phyloP scores from a whole-genome alignment of 2,113 vertebrate genomes.

The Carassius auratus region DNA sequence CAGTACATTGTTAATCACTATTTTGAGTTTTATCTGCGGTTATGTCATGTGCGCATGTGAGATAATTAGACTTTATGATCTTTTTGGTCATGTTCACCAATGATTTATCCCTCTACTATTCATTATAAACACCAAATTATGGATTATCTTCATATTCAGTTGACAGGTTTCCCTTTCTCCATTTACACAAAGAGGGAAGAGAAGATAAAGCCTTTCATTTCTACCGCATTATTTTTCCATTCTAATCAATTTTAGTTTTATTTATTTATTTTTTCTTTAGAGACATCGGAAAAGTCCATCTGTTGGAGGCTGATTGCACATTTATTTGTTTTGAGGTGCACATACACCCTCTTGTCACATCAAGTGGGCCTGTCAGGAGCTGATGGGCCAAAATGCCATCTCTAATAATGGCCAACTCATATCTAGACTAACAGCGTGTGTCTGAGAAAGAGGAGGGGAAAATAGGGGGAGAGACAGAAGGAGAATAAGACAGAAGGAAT shows the following conservation, averaged over 20 bases:
- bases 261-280: not conserved
- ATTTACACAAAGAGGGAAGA: not conserved
- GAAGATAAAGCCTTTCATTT: not conserved
- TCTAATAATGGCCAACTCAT: constrained; percentile 49
- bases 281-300: constrained; percentile 43
- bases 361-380: constrained; percentile 50
- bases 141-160: not conserved
- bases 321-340: constrained; percentile 52
- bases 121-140: not conserved
- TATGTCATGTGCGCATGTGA: not conserved
- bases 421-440: constrained; percentile 37
- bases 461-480: not conserved
- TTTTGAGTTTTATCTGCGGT: not conserved
- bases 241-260: not conserved
- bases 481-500: not conserved
- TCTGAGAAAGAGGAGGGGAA: not conserved
- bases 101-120: not conserved
- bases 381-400: constrained; percentile 51
- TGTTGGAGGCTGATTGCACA: constrained; percentile 45
- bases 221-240: not conserved
- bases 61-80: constrained; percentile 14
- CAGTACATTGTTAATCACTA: not conserved
- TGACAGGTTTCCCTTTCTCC: constrained; percentile 16
- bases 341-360: constrained; percentile 46
- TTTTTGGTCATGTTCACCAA: not conserved